Conservation (phyloP, 2,113 vertebrate species). For the Apus apus region DNA sequence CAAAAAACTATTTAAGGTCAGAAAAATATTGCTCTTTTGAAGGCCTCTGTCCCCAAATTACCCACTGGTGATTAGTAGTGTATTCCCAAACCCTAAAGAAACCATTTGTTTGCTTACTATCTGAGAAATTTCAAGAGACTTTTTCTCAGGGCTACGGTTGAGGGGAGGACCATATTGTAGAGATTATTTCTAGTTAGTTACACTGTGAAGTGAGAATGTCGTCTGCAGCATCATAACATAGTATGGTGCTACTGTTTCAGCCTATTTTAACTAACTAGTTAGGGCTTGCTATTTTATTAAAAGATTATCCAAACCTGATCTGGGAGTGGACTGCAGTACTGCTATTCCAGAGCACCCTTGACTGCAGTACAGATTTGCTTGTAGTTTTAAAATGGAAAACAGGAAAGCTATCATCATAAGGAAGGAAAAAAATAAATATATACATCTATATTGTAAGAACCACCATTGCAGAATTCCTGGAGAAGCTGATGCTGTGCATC, state of each 20-base stretch:
- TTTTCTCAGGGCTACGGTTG: neutral
- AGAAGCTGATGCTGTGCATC: neutral
- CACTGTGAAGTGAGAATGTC: neutral
- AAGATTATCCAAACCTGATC: neutral
- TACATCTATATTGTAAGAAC: neutral
- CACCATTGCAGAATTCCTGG: fast-evolving
- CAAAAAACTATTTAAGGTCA: neutral
- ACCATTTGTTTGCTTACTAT: neutral
- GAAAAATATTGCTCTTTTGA: neutral
- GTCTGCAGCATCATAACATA: neutral
- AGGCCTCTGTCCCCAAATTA: neutral
- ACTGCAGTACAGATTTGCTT: neutral
- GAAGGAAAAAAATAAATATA: neutral
- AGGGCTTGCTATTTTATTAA: neutral
- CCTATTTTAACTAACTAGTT: neutral
- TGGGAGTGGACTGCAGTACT: neutral
- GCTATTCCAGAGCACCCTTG: neutral
- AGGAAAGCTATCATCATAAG: neutral
- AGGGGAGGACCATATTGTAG: neutral
- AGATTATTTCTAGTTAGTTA: neutral
- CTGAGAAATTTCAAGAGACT: neutral
- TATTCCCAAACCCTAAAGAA: neutral
- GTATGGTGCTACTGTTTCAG: neutral
- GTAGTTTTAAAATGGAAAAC: neutral
- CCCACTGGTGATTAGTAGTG: fast-evolving